Conservation (phyloP, 1,140 invertebrate species). For the Aphelinus certus region DNA sequence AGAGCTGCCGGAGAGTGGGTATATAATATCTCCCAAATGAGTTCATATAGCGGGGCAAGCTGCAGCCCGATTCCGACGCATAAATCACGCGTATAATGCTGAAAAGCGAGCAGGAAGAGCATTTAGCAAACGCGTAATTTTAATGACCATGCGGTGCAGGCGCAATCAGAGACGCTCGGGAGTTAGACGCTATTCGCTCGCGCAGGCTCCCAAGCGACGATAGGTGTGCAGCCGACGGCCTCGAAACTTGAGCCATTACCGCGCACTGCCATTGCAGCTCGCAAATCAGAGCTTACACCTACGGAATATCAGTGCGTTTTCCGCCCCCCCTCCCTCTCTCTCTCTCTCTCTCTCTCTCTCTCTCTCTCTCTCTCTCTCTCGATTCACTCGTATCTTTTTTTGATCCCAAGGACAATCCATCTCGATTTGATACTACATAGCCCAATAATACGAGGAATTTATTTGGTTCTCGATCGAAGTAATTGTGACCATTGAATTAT, state of each 20-base stretch:
- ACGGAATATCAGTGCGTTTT: too few relatives aligned
- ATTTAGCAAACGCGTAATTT: conserved; percentile 40
- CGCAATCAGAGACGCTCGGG: conserved; percentile 16
- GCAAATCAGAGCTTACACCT: conserved; percentile 17
- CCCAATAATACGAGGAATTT: too few relatives aligned
- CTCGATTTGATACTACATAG: too few relatives aligned
- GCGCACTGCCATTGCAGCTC: conserved; percentile 21
- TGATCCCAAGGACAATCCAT: too few relatives aligned
- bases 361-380: too few relatives aligned
- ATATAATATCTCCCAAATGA: conserved; percentile 6
- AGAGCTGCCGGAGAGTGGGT: too few relatives aligned
- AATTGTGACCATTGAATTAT: too few relatives aligned
- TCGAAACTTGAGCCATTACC: conserved; percentile 43
- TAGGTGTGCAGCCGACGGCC: conserved; percentile 22
- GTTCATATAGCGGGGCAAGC: not conserved
- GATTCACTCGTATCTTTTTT: too few relatives aligned
- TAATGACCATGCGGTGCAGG: conserved; percentile 34
- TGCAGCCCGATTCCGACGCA: not conserved
- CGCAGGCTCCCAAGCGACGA: conserved; percentile 20
- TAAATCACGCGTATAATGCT: conserved; percentile 19
- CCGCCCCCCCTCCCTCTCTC: not conserved
- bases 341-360: not conserved
- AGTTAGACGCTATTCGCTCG: not conserved
- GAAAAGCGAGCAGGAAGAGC: conserved; percentile 2
- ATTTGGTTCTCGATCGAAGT: too few relatives aligned